Percentiles rank a stretch among this genome's conserved stretches.
Evolutionary conservation across 2,888 invertebrate species (phyloP).

Genomic region (Dryococelus australis): DNA sequence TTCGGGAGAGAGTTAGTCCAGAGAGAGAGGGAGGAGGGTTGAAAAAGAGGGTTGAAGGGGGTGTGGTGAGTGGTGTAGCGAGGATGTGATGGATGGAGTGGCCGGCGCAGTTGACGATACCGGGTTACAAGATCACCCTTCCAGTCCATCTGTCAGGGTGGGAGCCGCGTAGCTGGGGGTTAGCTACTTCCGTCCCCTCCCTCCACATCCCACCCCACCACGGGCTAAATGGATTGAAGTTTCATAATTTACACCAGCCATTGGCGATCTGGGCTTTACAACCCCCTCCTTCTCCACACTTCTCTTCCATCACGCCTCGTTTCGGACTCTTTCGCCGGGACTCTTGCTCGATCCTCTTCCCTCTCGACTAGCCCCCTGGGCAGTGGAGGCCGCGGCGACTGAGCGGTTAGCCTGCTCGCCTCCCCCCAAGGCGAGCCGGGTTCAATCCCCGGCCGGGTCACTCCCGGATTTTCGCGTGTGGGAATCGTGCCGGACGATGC

Average conservation of each 20-base stretch:
- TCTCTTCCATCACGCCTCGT: background rate
- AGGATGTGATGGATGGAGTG: conserved; percentile 31
- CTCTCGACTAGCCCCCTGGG: too few species aligned
- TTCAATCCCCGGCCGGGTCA: too few species aligned
- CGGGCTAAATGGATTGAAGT: background rate
- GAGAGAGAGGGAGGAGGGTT: background rate
- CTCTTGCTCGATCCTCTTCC: too few species aligned
- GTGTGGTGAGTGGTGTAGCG: background rate
- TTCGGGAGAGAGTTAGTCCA: too few species aligned
- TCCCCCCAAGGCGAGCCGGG: too few species aligned
- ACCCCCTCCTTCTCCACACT: background rate
- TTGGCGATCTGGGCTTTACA: background rate
- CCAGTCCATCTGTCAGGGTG: conserved; percentile 17
- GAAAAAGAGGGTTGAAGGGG: background rate
- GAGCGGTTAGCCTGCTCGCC: too few species aligned
- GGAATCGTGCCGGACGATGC: too few species aligned
- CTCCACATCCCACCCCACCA: too few species aligned
- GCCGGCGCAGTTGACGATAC: conserved; percentile 18
- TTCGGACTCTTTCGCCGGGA: too few species aligned
- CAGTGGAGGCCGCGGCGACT: too few species aligned
- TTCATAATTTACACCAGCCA: background rate
- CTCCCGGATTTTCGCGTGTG: too few species aligned
- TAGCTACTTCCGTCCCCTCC: background rate
- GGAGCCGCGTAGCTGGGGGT: too few species aligned
- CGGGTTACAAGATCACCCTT: conserved; percentile 32